These are phyloP conservation scores for Gorilla gorilla DNA, from an alignment of 2,113 vertebrate species.

Conservation along the genomic window DNA sequence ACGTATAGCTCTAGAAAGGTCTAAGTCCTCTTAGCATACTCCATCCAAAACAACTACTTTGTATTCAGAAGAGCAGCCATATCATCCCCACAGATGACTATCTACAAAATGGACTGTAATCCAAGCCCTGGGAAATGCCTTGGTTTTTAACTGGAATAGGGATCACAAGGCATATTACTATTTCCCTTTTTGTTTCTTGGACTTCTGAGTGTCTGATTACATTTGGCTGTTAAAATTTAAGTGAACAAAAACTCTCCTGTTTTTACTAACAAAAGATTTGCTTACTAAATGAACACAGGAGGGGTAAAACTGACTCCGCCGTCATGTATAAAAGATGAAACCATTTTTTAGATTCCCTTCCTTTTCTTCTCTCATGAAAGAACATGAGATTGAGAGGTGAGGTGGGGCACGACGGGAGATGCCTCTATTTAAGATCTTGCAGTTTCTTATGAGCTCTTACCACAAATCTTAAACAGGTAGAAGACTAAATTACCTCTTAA, in stretches of 20 bases:
- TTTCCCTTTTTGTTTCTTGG: slow-evolving; percentile 40
- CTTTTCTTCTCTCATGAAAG: background rate
- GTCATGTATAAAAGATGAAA: background rate
- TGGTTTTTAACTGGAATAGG: slow-evolving; percentile 43
- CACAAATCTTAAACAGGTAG: background rate
- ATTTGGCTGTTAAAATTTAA: slow-evolving; percentile 52
- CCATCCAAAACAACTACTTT: slow-evolving; percentile 23
- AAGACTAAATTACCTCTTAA: slow-evolving; percentile 12
- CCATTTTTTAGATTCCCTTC: background rate
- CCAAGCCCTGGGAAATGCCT: slow-evolving; percentile 50
- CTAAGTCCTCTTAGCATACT: background rate
- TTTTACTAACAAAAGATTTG: slow-evolving; percentile 51
- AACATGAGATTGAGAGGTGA: background rate
- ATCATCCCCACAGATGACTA: slow-evolving; percentile 48
- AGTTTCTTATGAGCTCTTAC: background rate
- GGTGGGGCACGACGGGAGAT: background rate
- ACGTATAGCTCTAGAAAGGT: background rate
- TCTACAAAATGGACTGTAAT: slow-evolving; percentile 48
- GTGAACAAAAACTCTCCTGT: slow-evolving; percentile 61
- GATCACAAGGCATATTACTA: slow-evolving; percentile 26
- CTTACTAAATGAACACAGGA: slow-evolving; percentile 33
- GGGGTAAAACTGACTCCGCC: background rate
- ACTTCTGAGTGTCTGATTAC: slow-evolving; percentile 62
- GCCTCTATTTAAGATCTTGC: background rate
- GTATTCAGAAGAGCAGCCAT: slow-evolving; percentile 12